These are phyloP conservation scores for Hypotaenidia okinawae DNA, from an alignment of 2,797 vertebrate species.

Conservation along the genomic window DNA sequence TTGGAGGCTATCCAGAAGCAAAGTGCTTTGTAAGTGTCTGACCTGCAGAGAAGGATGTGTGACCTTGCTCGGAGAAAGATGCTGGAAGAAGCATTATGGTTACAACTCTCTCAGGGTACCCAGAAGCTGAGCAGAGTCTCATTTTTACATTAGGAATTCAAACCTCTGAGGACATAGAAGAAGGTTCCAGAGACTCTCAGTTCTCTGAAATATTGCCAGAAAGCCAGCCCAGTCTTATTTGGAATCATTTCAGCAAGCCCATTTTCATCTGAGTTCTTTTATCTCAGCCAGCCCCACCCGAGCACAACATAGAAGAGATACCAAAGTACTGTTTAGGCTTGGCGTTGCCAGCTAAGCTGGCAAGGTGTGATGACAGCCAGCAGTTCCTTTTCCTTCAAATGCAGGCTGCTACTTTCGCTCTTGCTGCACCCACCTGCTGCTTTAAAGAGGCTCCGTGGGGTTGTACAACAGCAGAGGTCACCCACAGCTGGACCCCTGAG, in stretches of 20 bases:
- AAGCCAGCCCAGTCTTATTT: neutral
- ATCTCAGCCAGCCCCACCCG: neutral
- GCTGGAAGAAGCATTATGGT: neutral
- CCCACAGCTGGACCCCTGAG: neutral
- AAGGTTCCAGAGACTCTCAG: neutral
- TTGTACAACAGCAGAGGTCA: neutral
- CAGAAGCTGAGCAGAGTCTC: neutral
- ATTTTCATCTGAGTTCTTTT: neutral
- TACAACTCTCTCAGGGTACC: neutral
- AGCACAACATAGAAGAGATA: neutral
- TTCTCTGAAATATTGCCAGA: neutral
- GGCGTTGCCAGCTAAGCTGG: neutral
- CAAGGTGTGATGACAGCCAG: neutral
- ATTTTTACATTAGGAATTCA: neutral
- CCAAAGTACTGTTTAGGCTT: neutral
- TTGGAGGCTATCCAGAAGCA: neutral
- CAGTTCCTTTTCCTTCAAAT: neutral
- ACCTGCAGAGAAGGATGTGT: neutral
- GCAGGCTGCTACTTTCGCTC: neutral
- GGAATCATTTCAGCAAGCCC: neutral
- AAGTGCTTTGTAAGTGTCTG: neutral
- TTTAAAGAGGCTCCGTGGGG: neutral
- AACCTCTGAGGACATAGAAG: neutral
- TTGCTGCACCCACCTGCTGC: neutral
- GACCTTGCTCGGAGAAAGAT: neutral